Evolutionary conservation across 2,888 invertebrate genomes (phyloP).

Genomic region (Chrysopilus asiliformis): DNA sequence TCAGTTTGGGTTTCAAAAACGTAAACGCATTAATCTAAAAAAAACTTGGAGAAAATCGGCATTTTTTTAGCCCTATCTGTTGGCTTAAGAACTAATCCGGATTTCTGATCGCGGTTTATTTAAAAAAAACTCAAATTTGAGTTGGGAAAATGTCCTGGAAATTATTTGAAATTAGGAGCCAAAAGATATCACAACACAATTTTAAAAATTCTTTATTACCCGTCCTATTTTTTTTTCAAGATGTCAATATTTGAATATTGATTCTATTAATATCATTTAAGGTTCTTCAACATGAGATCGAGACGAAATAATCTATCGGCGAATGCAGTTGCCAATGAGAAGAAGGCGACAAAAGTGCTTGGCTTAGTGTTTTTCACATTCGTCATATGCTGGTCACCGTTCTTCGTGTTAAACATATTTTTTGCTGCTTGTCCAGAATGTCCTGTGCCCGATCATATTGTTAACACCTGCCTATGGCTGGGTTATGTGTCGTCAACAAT

Average conservation of each 20-base stretch:
- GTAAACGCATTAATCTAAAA: too few species aligned
- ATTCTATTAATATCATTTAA: too few species aligned
- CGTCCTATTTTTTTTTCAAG: background rate
- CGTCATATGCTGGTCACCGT: conserved; percentile 87
- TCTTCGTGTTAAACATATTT: conserved; percentile 76
- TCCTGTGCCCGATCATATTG: conserved; percentile 51
- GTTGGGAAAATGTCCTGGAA: too few species aligned
- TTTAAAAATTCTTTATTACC: background rate
- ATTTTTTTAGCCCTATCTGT: too few species aligned
- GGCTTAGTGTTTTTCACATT: conserved; percentile 87
- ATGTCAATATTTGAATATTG: conserved; percentile 4
- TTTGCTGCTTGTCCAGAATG: conserved; percentile 75
- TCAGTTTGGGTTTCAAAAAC: too few species aligned
- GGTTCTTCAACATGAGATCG: conserved; percentile 54
- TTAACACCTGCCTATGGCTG: conserved; percentile 77
- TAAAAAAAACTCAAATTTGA: too few species aligned
- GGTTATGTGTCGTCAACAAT: conserved; percentile 87
- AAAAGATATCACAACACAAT: too few species aligned
- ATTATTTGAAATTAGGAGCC: too few species aligned
- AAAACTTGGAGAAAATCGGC: too few species aligned
- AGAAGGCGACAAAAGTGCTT: conserved; percentile 80
- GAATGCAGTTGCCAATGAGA: conserved; percentile 78
- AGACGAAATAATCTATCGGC: conserved; percentile 59
- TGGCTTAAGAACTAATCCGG: too few species aligned
- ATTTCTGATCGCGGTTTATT: too few species aligned